Base-by-base conservation (phyloP, 2,888 invertebrate species). In the Xanthia icteritia region DNA sequence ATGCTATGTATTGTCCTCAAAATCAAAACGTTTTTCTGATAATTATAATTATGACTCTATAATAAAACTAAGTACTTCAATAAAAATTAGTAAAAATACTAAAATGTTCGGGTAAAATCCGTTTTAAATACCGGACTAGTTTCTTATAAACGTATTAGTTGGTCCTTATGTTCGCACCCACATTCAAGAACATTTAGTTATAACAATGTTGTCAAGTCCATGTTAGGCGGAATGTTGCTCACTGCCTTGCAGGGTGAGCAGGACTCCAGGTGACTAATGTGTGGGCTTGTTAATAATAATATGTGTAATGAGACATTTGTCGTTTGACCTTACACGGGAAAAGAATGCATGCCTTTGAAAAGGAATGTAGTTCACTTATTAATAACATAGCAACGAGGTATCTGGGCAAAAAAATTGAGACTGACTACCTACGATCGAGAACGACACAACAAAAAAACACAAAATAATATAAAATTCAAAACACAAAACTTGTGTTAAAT, bases 241-340 rank as follows among this genome's bases (percentile, higher is more conserved):
- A 58, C 70, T 82, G 70, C 81, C 86, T 87, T 76, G 88, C 76
- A 23, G 88, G 86, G 84, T 86, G 67, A 54, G 73, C 86, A 84
- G 86, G 76, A 63, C 31, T 69, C 86, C 76, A 60, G 51, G 71
- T 85, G 78, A 85, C 72, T 82, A 82, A 85, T 36, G 66, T 79
- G 83, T 82, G 71, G 83, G 86, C 60, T 77, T 71, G 6, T 42
- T 56, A 31, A 5, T 51, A 27, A 1, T 15, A 27, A 54, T 54
- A 39, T 72, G 42, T 76, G 15, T 56, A 36, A 39, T 66, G 56
- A 63, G 31, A 54, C 66, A 73, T 67, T 71, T 67, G 56, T 79
- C 0, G 73, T 74, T 75, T 76, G 75, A 76, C 81, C 69, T 81
- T 70, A 65, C 17, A 61, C 0, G 23, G 63, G 5, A 27, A 42